Percentiles rank a stretch among this genome's conserved stretches.
These are phyloP conservation scores for Phacellophora camtschatica DNA, from an alignment of 30 jellyfish, hydroid and myxozoan species.

Conservation along the genomic window DNA sequence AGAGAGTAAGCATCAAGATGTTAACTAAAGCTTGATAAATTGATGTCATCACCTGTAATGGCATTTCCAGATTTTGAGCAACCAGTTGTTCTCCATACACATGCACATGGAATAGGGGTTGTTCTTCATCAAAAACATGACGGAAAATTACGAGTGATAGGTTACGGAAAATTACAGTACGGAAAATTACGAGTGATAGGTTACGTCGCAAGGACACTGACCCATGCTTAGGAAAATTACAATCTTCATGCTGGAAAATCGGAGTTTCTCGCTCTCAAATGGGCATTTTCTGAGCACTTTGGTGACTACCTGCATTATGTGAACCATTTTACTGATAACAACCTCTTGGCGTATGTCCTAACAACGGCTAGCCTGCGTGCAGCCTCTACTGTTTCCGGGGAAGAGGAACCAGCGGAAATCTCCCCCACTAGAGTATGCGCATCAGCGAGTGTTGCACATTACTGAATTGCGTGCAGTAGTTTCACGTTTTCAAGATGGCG, in stretches of 20 bases:
- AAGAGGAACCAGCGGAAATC: too few relatives aligned
- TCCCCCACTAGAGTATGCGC: too few relatives aligned
- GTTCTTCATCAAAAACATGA: background rate
- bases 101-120: background rate
- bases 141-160: background rate
- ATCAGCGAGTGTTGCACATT: too few relatives aligned
- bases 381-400: too few relatives aligned
- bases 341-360: constrained; percentile 5
- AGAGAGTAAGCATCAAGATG: background rate
- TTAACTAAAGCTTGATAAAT: background rate
- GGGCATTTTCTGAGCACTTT: constrained; percentile 20
- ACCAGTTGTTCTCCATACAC: background rate
- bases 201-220: constrained; percentile 9
- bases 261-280: constrained; percentile 21
- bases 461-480: background rate
- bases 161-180: background rate
- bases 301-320: background rate
- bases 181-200: background rate
- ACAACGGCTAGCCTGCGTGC: background rate
- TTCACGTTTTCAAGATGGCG: background rate
- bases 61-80: constrained; percentile 23
- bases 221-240: constrained; percentile 11
- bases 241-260: background rate
- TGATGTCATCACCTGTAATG: constrained; percentile 3
- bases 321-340: constrained; percentile 22